Evolutionary conservation across 1,140 invertebrate genomes (phyloP).

Genomic region (Yoshiicerus persimilis): DNA sequence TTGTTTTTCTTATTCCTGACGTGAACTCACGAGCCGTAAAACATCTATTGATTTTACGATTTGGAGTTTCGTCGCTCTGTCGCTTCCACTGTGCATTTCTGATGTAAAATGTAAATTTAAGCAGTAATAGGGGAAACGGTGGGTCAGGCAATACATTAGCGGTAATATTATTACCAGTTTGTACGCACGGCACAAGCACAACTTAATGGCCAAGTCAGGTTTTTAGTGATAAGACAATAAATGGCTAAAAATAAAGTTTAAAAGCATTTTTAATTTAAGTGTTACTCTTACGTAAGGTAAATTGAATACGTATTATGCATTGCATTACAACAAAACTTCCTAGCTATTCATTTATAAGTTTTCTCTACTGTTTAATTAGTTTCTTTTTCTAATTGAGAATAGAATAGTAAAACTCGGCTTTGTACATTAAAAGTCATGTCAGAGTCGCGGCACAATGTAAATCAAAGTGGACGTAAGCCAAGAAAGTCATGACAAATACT

Average conservation of each 20-base stretch:
- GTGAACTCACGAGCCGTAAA: neutral
- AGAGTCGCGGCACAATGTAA: neutral
- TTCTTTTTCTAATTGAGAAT: neutral
- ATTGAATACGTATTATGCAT: neutral
- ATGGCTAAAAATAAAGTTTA: neutral
- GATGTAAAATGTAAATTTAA: neutral
- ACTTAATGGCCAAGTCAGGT: neutral
- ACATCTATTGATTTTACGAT: neutral
- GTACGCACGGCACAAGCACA: neutral
- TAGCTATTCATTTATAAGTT: neutral
- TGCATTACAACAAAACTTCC: neutral
- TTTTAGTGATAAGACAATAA: neutral
- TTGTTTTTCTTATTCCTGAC: neutral
- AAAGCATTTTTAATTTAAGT: neutral
- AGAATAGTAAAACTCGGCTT: neutral
- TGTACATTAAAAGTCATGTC: neutral
- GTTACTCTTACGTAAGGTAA: neutral
- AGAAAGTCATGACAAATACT: neutral
- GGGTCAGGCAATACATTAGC: neutral
- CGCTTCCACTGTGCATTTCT: neutral
- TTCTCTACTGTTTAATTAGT: neutral
- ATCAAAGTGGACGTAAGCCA: neutral
- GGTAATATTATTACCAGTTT: neutral
- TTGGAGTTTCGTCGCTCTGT: neutral
- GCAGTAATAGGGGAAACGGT: neutral